Percentiles rank a stretch among this genome's conserved stretches.
Evolutionary conservation across 2,888 invertebrate genomes (phyloP).

Genomic region (Eremobia ochroleuca): DNA sequence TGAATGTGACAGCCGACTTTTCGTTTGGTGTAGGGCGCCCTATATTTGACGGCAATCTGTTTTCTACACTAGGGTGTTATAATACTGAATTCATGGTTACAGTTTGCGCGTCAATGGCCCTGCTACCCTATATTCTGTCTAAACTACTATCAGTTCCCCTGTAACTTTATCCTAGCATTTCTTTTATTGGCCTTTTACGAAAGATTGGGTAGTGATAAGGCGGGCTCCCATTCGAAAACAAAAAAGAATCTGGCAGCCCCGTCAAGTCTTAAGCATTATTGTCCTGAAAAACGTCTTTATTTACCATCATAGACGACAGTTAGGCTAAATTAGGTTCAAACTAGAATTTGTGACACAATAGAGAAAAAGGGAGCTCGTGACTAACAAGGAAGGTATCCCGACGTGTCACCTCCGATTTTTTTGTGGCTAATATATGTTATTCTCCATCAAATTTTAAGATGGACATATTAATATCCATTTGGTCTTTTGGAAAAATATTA

Average conservation of each 20-base stretch:
- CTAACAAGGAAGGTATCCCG: no score
- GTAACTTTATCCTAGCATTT: constrained; percentile 21
- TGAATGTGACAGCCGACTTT: no score
- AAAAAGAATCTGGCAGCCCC: constrained; percentile 50
- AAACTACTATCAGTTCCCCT: not conserved
- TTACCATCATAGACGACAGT: constrained; percentile 33
- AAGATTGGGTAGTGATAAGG: constrained; percentile 34
- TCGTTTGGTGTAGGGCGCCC: no score
- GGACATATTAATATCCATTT: no score
- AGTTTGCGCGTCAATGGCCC: not conserved
- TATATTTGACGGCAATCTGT: no score
- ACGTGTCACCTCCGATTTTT: no score
- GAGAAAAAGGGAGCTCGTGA: no score
- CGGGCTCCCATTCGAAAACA: constrained; percentile 25
- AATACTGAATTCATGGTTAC: no score
- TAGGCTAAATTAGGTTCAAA: constrained; percentile 44
- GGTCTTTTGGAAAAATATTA: no score
- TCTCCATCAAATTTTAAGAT: no score
- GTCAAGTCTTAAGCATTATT: constrained; percentile 48
- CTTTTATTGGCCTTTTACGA: constrained; percentile 34
- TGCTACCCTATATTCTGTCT: not conserved
- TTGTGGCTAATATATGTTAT: no score
- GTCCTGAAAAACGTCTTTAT: constrained; percentile 53
- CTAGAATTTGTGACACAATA: constrained; percentile 23
- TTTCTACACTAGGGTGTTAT: no score